Percentiles rank a stretch among this genome's conserved stretches.
These are phyloP conservation scores for Holothuria glaberrima DNA, from an alignment of 35 echinoderm and acorn worm species.

Conservation along the genomic window DNA sequence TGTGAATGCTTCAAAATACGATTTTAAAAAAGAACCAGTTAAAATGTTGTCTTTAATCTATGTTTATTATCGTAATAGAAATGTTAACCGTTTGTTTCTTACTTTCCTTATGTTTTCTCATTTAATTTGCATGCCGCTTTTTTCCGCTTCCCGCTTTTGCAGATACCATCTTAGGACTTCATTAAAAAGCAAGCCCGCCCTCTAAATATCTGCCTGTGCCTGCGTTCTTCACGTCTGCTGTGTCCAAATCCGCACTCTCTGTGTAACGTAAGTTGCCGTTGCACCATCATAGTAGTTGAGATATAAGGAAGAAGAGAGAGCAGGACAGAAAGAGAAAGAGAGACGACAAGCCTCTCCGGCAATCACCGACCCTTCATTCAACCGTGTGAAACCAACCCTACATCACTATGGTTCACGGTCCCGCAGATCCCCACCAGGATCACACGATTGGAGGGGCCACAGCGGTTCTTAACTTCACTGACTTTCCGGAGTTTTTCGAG, in stretches of 20 bases:
- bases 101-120: constrained; percentile 13
- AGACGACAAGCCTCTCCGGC: too few species aligned
- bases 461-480: constrained; percentile 22
- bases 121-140: constrained; percentile 59
- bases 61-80: too few species aligned
- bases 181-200: constrained; percentile 28
- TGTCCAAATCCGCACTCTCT: neutral
- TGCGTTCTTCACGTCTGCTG: neutral
- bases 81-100: neutral
- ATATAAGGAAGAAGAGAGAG: too few species aligned
- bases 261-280: neutral
- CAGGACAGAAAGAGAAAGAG: too few species aligned
- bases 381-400: too few species aligned
- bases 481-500: constrained; percentile 34
- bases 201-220: constrained; percentile 38
- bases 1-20: too few species aligned
- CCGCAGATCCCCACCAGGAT: constrained; percentile 22
- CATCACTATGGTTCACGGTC: constrained; percentile 12
- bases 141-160: constrained; percentile 47
- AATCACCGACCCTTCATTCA: too few species aligned
- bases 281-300: neutral
- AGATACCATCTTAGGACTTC: constrained; percentile 5
- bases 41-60: too few species aligned
- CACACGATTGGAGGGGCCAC: constrained; percentile 15
- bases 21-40: too few species aligned